Base-by-base conservation (phyloP, 2,888 invertebrate genomes). In the Plagiodera versicolora region DNA sequence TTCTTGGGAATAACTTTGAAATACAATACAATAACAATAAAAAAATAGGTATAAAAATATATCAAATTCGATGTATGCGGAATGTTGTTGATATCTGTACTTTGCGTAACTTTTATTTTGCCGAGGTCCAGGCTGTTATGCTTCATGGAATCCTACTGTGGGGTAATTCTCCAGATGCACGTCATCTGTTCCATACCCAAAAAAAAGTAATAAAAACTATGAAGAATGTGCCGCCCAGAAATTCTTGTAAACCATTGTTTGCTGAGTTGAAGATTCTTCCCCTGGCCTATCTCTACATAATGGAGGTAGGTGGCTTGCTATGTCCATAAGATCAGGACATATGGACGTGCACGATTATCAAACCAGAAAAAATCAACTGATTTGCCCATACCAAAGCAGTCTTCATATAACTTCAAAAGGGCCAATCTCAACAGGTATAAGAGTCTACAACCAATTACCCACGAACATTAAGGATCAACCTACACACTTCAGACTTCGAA, bases 331-430 rank as follows among this genome's bases (percentile, higher is more conserved):
- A 48, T 48, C 6, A 35, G 19, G 51, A 35, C 51, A 51, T 51
- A 35, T 14, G 50, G 50, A 49, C 6, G 30, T 49, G 17, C 30
- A 17, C 30, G 14, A 14, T 0, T 30, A 30, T 32, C 10, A 50
- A 50, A 50, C 48, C 48, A 48, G 48, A 24, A 48, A 48, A 16
- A 48, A 46, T 17, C n/a, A n/a, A n/a, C n/a, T n/a, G n/a, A n/a
- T n/a, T n/a, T n/a, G n/a, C n/a, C n/a, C n/a, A n/a, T n/a, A n/a
- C n/a, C n/a, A n/a, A n/a, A n/a, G n/a, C n/a, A n/a, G n/a, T n/a
- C n/a, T n/a, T n/a, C n/a, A n/a, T n/a, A n/a, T n/a, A n/a, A n/a
- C n/a, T n/a, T n/a, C n/a, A n/a, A n/a, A n/a, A n/a, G n/a, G n/a
- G n/a, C n/a, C n/a, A n/a, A n/a, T n/a, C n/a, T n/a, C n/a, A n/a